Percentiles rank a stretch among this genome's conserved stretches.
Evolutionary conservation across 2,113 vertebrate species (phyloP).

Genomic region (Melanotaenia duboulayi): DNA sequence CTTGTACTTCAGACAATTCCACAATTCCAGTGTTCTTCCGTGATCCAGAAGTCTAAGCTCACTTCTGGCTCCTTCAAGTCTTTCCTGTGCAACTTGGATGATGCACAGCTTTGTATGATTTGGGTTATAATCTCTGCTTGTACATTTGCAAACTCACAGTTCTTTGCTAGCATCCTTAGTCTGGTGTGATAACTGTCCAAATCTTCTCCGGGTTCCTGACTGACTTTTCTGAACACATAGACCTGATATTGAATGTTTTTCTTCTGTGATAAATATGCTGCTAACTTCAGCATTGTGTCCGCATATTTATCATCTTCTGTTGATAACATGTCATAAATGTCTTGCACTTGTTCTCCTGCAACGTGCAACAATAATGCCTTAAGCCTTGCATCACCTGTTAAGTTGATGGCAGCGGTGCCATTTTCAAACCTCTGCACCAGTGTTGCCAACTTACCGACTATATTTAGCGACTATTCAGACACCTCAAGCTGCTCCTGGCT

Average conservation of each 20-base stretch:
- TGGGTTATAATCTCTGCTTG: constrained; percentile 28
- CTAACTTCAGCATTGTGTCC: too few relatives aligned
- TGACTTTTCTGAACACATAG: not conserved
- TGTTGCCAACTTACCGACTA: too few relatives aligned
- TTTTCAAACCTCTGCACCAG: not conserved
- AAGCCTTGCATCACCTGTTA: not conserved
- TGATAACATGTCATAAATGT: not conserved
- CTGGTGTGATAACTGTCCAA: constrained; percentile 13
- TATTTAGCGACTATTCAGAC: too few relatives aligned
- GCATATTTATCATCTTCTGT: too few relatives aligned
- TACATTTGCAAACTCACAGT: constrained; percentile 29
- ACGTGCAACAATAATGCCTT: not conserved
- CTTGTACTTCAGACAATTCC: not conserved
- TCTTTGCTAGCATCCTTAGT: constrained; percentile 28
- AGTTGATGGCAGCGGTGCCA: not conserved
- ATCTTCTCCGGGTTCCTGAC: not conserved
- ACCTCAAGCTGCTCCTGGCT: too few relatives aligned
- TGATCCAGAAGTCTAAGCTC: not conserved
- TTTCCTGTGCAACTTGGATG: constrained; percentile 10
- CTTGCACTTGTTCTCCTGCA: not conserved
- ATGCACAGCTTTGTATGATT: constrained; percentile 36
- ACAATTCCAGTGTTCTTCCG: not conserved
- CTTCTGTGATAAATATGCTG: too few relatives aligned
- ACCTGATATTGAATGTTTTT: too few relatives aligned
- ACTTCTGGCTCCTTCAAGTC: not conserved